Percentiles rank a stretch among this genome's conserved stretches.
Conservation (phyloP, 2,888 invertebrate species). For the Cremastobaeus sp. region DNA sequence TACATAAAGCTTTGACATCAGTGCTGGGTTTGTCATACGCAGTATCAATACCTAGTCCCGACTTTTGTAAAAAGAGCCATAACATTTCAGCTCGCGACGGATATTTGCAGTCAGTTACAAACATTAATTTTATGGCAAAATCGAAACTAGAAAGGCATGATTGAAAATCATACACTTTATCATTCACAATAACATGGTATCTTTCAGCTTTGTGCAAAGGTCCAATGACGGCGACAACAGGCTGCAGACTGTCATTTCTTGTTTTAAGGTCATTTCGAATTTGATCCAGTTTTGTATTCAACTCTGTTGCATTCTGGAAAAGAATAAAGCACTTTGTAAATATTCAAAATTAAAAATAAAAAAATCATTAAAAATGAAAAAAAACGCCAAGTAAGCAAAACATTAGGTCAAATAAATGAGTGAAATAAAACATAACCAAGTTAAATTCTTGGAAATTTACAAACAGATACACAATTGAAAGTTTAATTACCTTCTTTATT, state of each 20-base stretch:
- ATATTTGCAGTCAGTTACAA: conserved; percentile 1
- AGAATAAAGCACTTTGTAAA: no score
- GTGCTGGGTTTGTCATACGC: conserved; percentile 7
- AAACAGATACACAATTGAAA: no score
- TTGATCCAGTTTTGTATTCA: no score
- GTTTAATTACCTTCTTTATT: no score
- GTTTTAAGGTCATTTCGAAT: neutral
- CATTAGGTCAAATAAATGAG: no score
- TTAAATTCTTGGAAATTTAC: no score
- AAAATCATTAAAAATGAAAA: no score
- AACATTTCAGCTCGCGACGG: neutral
- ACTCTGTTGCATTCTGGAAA: no score
- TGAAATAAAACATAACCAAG: no score
- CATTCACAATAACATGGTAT: neutral
- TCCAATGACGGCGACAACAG: neutral
- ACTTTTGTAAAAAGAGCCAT: conserved; percentile 6
- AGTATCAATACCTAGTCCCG: neutral
- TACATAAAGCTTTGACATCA: no score
- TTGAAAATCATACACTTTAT: neutral
- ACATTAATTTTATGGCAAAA: neutral
- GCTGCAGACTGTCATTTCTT: neutral
- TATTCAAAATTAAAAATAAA: no score
- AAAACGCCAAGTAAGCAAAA: no score
- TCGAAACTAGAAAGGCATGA: conserved; percentile 2
- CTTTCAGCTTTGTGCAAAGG: neutral